Conservation (phyloP, 1,140 invertebrate species). For the Zophobas atratus region DNA sequence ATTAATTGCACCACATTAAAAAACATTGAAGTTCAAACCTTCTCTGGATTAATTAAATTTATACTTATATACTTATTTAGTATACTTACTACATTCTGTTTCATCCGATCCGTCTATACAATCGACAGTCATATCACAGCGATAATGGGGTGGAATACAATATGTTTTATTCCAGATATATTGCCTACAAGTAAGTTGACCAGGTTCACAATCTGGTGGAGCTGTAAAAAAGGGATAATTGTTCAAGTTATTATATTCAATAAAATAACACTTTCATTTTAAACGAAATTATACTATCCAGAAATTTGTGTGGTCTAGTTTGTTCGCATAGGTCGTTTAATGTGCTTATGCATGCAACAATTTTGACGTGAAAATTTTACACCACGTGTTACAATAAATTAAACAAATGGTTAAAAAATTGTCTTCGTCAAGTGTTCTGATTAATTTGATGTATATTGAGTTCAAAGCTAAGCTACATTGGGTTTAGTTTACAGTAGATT, state of each 20-base stretch:
- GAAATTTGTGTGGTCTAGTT: too few species aligned
- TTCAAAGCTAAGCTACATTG: too few species aligned
- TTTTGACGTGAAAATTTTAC: too few species aligned
- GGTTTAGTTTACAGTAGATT: too few species aligned
- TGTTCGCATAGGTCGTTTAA: too few species aligned
- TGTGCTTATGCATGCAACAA: too few species aligned
- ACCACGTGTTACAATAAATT: too few species aligned
- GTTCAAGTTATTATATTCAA: neutral
- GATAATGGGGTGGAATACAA: conserved; percentile 90
- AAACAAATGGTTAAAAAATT: too few species aligned
- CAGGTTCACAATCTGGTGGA: conserved; percentile 89
- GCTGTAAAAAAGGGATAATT: conserved; percentile 74
- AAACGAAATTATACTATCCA: too few species aligned
- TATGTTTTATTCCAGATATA: conserved; percentile 96
- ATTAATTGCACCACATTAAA: neutral
- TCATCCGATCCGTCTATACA: conserved; percentile 96
- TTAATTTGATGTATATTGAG: too few species aligned
- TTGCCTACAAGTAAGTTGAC: conserved; percentile 89
- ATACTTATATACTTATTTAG: neutral
- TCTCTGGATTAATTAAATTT: neutral
- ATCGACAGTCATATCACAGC: conserved; percentile 94
- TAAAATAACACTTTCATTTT: too few species aligned
- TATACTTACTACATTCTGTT: conserved; percentile 91
- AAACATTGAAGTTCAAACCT: neutral
- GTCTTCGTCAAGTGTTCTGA: too few species aligned